Evolutionary conservation across 2,888 invertebrate species (phyloP).

Genomic region (Deroplatys truncata): DNA sequence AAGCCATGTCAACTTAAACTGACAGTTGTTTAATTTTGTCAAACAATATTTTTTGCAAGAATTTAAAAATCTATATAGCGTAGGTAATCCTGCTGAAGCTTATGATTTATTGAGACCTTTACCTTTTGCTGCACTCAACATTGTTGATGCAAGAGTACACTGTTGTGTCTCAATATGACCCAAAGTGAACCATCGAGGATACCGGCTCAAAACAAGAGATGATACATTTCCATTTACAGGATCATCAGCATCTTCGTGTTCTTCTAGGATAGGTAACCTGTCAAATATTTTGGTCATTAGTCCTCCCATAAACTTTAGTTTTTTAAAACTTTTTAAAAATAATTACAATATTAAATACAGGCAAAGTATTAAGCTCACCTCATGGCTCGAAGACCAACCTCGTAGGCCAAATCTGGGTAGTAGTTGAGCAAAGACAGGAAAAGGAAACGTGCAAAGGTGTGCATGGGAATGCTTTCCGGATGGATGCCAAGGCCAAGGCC

Average conservation of each 20-base stretch:
- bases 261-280: constrained; percentile 66
- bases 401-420: constrained; percentile 74
- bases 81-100: too few species aligned
- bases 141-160: constrained; percentile 70
- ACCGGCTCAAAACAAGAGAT: constrained; percentile 55
- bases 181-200: constrained; percentile 73
- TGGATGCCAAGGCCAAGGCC: constrained; percentile 72
- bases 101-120: constrained; percentile 27
- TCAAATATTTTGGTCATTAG: not conserved
- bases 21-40: not conserved
- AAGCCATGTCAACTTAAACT: too few species aligned
- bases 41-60: not conserved
- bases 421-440: constrained; percentile 71
- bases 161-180: constrained; percentile 79
- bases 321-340: too few species aligned
- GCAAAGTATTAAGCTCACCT: constrained; percentile 41
- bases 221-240: constrained; percentile 50
- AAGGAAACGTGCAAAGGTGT: constrained; percentile 75
- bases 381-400: constrained; percentile 75
- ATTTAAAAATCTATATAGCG: too few species aligned
- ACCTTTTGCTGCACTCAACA: constrained; percentile 69
- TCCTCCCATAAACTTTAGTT: not conserved
- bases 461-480: constrained; percentile 78
- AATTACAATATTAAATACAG: too few species aligned
- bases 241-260: constrained; percentile 61